These are phyloP conservation scores for Oncorhynchus kisutch DNA, from an alignment of 2,113 vertebrate species.

Conservation along the genomic window DNA sequence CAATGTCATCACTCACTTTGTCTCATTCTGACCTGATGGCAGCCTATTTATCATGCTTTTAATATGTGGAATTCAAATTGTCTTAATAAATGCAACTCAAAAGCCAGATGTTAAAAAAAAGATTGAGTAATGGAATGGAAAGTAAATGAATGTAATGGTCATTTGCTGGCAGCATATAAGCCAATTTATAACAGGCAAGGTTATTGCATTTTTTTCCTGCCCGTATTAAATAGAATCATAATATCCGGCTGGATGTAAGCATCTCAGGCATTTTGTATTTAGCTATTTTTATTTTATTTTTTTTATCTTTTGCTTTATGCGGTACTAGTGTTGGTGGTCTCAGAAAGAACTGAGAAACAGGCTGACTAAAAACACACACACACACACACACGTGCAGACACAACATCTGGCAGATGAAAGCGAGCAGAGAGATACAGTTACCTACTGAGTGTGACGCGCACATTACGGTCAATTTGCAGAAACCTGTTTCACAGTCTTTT, in stretches of 20 bases:
- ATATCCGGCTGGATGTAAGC: background rate
- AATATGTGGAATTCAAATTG: background rate
- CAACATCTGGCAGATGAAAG: conserved; percentile 33
- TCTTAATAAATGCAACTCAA: conserved; percentile 1
- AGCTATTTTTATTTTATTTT: rapidly evolving
- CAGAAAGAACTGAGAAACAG: background rate
- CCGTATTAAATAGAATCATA: background rate
- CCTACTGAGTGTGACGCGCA: conserved; percentile 10
- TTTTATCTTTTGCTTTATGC: background rate
- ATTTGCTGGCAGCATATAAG: background rate
- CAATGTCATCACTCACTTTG: background rate
- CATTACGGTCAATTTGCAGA: conserved; percentile 49
- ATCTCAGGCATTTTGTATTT: background rate
- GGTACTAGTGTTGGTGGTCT: background rate
- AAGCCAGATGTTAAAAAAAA: background rate
- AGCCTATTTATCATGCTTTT: background rate
- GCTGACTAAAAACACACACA: background rate
- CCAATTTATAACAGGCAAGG: background rate
- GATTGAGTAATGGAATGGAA: background rate
- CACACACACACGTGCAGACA: background rate
- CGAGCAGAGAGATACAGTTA: conserved; percentile 11
- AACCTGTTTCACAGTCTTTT: conserved; percentile 43
- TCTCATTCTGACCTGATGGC: background rate
- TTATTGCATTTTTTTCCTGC: no score
- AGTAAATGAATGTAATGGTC: background rate